Percentiles rank a stretch among this genome's conserved stretches.
Conservation (phyloP, 1,140 invertebrate species). For the Drosophila kohkoa region DNA sequence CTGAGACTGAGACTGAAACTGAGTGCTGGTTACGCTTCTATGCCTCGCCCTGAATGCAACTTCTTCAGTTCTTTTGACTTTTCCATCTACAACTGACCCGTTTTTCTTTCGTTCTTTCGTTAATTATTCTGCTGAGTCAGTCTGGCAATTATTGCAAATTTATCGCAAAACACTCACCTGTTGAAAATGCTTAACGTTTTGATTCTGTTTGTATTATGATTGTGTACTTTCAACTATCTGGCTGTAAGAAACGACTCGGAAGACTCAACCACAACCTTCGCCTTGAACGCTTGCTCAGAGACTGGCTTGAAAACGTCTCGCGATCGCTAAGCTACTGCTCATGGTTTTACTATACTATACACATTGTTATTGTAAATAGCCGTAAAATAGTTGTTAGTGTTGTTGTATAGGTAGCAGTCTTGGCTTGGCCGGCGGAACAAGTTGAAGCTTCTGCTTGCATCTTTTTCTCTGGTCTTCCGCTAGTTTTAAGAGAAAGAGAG, state of each 20-base stretch:
- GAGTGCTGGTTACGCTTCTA: constrained; percentile 70
- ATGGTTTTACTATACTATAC: constrained; percentile 11
- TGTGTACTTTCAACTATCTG: constrained; percentile 70
- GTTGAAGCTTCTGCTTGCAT: constrained; percentile 40
- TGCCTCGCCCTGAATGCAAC: constrained; percentile 60
- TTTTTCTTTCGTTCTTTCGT: constrained; percentile 40
- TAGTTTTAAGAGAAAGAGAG: neutral
- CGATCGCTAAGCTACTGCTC: constrained; percentile 31
- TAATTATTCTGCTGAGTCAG: constrained; percentile 42
- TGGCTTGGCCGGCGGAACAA: constrained; percentile 62
- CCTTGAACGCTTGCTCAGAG: constrained; percentile 77
- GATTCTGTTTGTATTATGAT: constrained; percentile 5
- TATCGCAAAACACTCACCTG: constrained; percentile 59
- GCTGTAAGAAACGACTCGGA: constrained; percentile 22
- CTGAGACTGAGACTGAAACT: constrained; percentile 46
- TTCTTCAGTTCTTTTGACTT: constrained; percentile 13
- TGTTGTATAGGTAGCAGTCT: constrained; percentile 18
- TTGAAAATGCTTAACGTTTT: constrained; percentile 47
- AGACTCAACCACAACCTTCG: constrained; percentile 83
- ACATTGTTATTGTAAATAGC: constrained; percentile 57
- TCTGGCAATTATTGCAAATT: constrained; percentile 26
- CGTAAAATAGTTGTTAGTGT: constrained; percentile 32
- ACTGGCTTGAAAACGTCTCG: constrained; percentile 69
- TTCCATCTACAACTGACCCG: constrained; percentile 61
- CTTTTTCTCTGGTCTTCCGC: constrained; percentile 14